phyloP scores from a whole-genome alignment of 1,140 invertebrate genomes.

The Cephus cinctus region DNA sequence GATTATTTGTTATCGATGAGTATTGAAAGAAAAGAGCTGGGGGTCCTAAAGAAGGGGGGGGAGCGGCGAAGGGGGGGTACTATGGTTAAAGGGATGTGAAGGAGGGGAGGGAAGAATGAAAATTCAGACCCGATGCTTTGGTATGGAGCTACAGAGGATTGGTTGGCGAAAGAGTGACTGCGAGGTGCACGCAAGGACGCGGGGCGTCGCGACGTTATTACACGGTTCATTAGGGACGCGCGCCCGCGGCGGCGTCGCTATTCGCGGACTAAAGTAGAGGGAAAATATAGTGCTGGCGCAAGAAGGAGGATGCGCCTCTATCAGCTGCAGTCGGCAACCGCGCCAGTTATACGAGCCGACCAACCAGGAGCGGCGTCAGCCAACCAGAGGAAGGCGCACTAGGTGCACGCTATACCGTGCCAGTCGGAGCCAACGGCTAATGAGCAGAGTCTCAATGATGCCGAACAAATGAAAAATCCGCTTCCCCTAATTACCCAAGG shows the following conservation, averaged over 20 bases:
- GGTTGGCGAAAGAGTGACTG: neutral
- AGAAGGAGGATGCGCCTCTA: slow-evolving; percentile 29
- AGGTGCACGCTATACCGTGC: slow-evolving; percentile 22
- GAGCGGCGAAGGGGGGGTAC: no score
- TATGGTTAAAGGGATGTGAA: no score
- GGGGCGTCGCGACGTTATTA: slow-evolving; percentile 33
- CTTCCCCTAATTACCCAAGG: slow-evolving; percentile 30
- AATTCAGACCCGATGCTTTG: no score
- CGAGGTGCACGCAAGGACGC: neutral
- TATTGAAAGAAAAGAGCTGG: no score
- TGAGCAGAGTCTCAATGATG: slow-evolving; percentile 24
- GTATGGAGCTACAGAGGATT: neutral
- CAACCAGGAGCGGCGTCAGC: slow-evolving; percentile 17
- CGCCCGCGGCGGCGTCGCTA: slow-evolving; percentile 34
- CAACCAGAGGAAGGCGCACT: slow-evolving; percentile 25
- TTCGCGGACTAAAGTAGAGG: slow-evolving; percentile 27
- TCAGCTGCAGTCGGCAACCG: slow-evolving; percentile 11
- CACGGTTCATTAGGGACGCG: slow-evolving; percentile 36
- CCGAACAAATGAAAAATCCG: slow-evolving; percentile 27
- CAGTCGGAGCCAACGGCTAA: slow-evolving; percentile 20
- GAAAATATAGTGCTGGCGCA: slow-evolving; percentile 7
- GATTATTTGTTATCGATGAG: no score
- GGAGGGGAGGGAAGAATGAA: no score
- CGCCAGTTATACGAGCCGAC: slow-evolving; percentile 24
- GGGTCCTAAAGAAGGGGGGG: no score